These are phyloP conservation scores for Drosophila ochracea DNA, from an alignment of 2,888 invertebrate species.

Conservation along the genomic window DNA sequence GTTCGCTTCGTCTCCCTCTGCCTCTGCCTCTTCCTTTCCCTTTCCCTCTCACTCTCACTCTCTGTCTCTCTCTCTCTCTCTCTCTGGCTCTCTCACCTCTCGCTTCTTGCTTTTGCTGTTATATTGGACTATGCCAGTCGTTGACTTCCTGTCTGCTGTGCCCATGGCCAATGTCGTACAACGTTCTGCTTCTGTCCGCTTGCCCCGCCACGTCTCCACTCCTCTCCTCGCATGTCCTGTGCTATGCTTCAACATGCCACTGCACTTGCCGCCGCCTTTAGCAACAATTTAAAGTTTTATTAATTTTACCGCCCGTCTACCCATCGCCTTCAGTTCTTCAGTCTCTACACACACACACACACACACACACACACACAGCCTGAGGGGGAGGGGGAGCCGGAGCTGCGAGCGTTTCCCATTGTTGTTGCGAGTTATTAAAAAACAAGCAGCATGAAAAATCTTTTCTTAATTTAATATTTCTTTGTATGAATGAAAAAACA, in stretches of 20 bases:
- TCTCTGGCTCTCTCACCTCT: neutral
- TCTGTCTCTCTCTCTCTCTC: neutral
- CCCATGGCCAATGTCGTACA: slow-evolving; percentile 60
- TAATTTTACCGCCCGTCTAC: slow-evolving; percentile 61
- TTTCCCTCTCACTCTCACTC: neutral
- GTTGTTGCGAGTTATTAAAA: slow-evolving; percentile 77
- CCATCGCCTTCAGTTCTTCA: slow-evolving; percentile 24
- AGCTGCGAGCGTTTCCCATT: slow-evolving; percentile 55
- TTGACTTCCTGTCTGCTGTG: slow-evolving; percentile 59
- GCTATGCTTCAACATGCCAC: slow-evolving; percentile 7
- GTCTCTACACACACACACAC: neutral
- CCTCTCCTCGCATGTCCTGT: neutral
- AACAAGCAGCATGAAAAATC: slow-evolving; percentile 72
- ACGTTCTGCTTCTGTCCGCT: neutral
- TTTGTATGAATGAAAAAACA: slow-evolving; percentile 51
- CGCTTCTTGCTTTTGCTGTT: neutral
- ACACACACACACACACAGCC: slow-evolving; percentile 3
- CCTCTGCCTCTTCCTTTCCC: accelerated
- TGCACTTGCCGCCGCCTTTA: slow-evolving; percentile 49
- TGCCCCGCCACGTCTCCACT: no score
- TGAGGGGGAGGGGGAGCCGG: neutral
- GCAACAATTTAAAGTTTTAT: slow-evolving; percentile 80
- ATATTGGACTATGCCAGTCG: slow-evolving; percentile 40
- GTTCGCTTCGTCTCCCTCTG: neutral
- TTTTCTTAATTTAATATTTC: slow-evolving; percentile 78